Percentiles rank a stretch among this genome's conserved stretches.
These are phyloP conservation scores for Auanema sp. DNA, from an alignment of 2,888 invertebrate species.

Conservation along the genomic window DNA sequence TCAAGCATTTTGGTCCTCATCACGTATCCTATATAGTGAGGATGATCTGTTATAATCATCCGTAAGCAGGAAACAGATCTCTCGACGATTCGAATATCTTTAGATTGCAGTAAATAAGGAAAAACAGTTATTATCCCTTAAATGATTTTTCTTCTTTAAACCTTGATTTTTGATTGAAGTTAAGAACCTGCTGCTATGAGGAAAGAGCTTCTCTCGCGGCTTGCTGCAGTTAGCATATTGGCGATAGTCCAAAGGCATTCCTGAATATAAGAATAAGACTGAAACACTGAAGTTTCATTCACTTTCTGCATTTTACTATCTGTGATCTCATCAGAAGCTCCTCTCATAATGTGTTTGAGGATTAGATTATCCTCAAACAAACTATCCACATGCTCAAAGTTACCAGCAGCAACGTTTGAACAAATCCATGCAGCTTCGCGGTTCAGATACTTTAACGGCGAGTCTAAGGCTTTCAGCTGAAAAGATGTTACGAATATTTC, in stretches of 20 bases:
- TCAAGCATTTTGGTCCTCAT: too few relatives aligned
- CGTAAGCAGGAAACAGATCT: constrained; percentile 1
- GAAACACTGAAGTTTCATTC: neutral
- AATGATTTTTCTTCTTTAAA: too few relatives aligned
- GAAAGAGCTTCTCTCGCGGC: constrained; percentile 6
- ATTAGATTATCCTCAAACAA: constrained; percentile 13
- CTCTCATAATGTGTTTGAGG: constrained; percentile 5
- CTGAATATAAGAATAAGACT: neutral
- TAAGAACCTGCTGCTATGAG: constrained; percentile 9
- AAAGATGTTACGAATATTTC: neutral
- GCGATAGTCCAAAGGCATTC: constrained; percentile 17
- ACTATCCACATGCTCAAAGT: constrained; percentile 23
- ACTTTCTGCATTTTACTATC: constrained; percentile 14
- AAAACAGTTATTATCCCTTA: neutral
- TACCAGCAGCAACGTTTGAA: constrained; percentile 34
- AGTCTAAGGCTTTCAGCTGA: neutral
- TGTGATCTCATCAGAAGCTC: neutral
- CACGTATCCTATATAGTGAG: constrained; percentile 2
- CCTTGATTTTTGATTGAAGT: too few relatives aligned
- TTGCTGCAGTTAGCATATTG: constrained; percentile 16
- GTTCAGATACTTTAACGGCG: too few relatives aligned
- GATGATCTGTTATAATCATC: constrained; percentile 10
- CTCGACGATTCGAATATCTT: constrained; percentile 9
- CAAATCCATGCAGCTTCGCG: constrained; percentile 38
- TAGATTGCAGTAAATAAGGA: neutral